A percentile compares a stretch with the other conserved stretches of the same genome.
Evolutionary conservation across 1,140 invertebrate genomes (phyloP).

Genomic region (Calephelis virginiensis): DNA sequence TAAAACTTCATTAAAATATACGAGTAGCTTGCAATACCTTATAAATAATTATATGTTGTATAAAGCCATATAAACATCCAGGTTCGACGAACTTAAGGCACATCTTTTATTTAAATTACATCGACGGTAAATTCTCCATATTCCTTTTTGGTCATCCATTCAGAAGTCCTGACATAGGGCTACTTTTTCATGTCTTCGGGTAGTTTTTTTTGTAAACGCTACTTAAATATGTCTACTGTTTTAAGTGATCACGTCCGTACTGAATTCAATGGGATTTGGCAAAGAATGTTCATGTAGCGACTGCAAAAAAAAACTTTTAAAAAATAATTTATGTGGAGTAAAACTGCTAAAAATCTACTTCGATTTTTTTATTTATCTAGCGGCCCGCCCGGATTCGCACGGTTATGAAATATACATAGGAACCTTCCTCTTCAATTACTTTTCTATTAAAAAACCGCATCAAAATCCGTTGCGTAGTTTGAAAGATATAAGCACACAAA

Average conservation of each 20-base stretch:
- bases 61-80: constrained; percentile 11
- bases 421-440: too few species aligned
- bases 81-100: constrained; percentile 11
- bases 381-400: too few species aligned
- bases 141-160: constrained; percentile 46
- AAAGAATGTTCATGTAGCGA: constrained; percentile 33
- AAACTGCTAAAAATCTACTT: too few species aligned
- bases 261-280: constrained; percentile 55
- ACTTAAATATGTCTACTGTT: constrained; percentile 53
- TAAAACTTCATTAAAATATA: too few species aligned
- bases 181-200: constrained; percentile 35
- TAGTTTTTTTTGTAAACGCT: constrained; percentile 43
- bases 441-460: too few species aligned
- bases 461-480: too few species aligned
- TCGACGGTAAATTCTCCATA: constrained; percentile 45
- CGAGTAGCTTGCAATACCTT: not conserved
- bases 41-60: not conserved
- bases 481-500: too few species aligned
- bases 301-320: constrained; percentile 15
- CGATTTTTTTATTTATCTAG: too few species aligned
- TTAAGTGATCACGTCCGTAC: constrained; percentile 52
- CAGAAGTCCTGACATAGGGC: constrained; percentile 38
- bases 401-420: too few species aligned
- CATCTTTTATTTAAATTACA: constrained; percentile 35
- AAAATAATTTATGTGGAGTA: too few species aligned